phyloP scores from a whole-genome alignment of 35 echinoderm and acorn worm species.

The Nesometra sesokonis region DNA sequence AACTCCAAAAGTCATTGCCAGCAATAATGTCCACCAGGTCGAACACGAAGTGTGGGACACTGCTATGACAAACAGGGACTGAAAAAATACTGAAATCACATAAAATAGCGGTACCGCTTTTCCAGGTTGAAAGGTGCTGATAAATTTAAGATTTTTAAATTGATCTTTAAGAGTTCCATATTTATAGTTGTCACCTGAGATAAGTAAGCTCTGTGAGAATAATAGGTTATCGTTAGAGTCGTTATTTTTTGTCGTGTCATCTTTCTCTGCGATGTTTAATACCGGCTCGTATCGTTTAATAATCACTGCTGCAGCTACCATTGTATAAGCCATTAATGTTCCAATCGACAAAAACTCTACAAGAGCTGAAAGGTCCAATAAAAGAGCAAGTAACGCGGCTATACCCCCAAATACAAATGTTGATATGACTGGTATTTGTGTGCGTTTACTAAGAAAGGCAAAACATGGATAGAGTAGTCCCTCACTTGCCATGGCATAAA shows the following conservation, averaged over 20 bases:
- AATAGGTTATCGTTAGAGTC: background rate
- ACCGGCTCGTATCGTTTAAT: constrained; percentile 18
- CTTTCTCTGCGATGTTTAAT: background rate
- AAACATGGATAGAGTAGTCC: constrained; percentile 36
- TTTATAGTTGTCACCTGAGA: background rate
- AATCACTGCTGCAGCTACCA: constrained; percentile 32
- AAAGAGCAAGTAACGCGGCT: constrained; percentile 4
- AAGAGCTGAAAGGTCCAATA: constrained; percentile 26
- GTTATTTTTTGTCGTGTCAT: background rate
- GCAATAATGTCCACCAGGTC: constrained; percentile 30
- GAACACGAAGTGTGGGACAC: background rate
- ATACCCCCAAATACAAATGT: constrained; percentile 6
- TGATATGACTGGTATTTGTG: constrained; percentile 24
- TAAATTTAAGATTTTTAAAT: background rate
- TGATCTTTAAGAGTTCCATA: constrained; percentile 23
- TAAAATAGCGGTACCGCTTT: background rate
- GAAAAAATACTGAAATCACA: background rate
- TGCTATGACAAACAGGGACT: background rate
- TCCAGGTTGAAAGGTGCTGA: constrained; percentile 1
- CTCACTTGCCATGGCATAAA: constrained; percentile 46
- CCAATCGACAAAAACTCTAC: constrained; percentile 47
- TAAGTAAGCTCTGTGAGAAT: background rate
- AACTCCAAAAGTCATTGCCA: constrained; percentile 13
- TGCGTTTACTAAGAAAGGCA: background rate
- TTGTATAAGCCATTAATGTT: constrained; percentile 20